Conservation (phyloP, 2,888 invertebrate genomes). For the Tenthredo distinguenda region DNA sequence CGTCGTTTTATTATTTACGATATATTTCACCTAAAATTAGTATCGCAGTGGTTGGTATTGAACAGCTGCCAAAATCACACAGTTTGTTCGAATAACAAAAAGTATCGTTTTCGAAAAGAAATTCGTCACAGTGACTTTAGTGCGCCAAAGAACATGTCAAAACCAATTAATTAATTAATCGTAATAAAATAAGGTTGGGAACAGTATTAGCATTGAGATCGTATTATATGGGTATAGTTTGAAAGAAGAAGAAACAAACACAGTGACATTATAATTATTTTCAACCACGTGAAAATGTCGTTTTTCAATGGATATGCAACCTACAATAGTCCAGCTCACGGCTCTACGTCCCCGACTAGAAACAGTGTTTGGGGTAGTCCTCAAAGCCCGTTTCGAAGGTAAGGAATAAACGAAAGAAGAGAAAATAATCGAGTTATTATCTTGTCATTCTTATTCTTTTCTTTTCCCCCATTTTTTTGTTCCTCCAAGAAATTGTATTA, state of each 20-base stretch:
- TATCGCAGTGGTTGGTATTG: background rate
- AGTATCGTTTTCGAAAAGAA: too few species aligned
- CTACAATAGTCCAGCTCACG: constrained; percentile 63
- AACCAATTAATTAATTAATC: too few species aligned
- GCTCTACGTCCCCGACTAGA: constrained; percentile 69
- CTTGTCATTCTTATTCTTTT: background rate
- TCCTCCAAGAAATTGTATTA: background rate
- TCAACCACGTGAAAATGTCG: constrained; percentile 39
- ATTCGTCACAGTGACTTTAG: too few species aligned
- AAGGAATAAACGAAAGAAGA: constrained; percentile 59
- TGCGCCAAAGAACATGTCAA: too few species aligned
- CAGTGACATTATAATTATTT: background rate
- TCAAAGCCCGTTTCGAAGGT: constrained; percentile 74
- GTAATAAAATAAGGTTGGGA: too few species aligned
- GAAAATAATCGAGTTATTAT: background rate
- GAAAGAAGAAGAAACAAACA: background rate
- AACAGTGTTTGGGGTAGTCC: constrained; percentile 71
- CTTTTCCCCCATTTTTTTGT: background rate
- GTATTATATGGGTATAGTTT: too few species aligned
- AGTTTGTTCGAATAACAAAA: too few species aligned
- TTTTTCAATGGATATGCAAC: constrained; percentile 71
- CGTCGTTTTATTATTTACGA: background rate
- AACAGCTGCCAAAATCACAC: too few species aligned
- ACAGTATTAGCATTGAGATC: too few species aligned
- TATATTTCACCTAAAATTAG: background rate